A percentile compares a stretch with the other conserved stretches of the same genome.
Evolutionary conservation across 1,140 invertebrate genomes (phyloP).

Genomic region (Drosophila jambulina): DNA sequence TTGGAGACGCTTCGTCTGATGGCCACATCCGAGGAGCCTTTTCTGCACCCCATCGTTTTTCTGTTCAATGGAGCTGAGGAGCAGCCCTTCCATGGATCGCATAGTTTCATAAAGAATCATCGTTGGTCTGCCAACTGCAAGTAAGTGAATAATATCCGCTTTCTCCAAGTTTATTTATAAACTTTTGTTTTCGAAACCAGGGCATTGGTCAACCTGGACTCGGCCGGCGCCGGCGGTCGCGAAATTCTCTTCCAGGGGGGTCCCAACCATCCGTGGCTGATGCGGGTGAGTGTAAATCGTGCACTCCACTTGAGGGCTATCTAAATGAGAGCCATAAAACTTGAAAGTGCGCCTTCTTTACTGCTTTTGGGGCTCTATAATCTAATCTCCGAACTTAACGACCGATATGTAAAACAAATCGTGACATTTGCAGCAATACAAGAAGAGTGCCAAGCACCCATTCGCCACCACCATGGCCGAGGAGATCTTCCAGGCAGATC

Average conservation of each 20-base stretch:
- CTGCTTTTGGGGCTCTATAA: not conserved
- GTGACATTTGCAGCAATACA: conserved; percentile 89
- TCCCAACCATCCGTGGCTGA: conserved; percentile 95
- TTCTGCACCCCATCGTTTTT: conserved; percentile 91
- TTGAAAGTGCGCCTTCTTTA: conserved; percentile 11
- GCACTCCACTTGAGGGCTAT: conserved; percentile 28
- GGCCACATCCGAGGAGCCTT: conserved; percentile 86
- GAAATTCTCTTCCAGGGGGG: conserved; percentile 98
- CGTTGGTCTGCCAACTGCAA: conserved; percentile 86
- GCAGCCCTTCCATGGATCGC: conserved; percentile 92
- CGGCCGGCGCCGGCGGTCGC: conserved; percentile 96
- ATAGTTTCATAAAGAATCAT: conserved; percentile 97
- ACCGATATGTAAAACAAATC: conserved; percentile 32
- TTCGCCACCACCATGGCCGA: conserved; percentile 93
- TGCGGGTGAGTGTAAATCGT: conserved; percentile 87
- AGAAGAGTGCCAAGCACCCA: conserved; percentile 91
- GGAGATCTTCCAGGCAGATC: conserved; percentile 94
- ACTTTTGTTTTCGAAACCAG: conserved; percentile 63
- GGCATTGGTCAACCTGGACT: conserved; percentile 97
- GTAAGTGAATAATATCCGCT: conserved; percentile 25
- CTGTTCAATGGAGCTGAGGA: conserved; percentile 97
- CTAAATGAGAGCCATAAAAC: conserved; percentile 18
- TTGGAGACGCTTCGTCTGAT: conserved; percentile 93
- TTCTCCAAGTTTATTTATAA: not conserved
- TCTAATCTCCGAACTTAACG: conserved; percentile 9